phyloP scores from a whole-genome alignment of 2,797 vertebrate species.

The Syngnathus acus region DNA sequence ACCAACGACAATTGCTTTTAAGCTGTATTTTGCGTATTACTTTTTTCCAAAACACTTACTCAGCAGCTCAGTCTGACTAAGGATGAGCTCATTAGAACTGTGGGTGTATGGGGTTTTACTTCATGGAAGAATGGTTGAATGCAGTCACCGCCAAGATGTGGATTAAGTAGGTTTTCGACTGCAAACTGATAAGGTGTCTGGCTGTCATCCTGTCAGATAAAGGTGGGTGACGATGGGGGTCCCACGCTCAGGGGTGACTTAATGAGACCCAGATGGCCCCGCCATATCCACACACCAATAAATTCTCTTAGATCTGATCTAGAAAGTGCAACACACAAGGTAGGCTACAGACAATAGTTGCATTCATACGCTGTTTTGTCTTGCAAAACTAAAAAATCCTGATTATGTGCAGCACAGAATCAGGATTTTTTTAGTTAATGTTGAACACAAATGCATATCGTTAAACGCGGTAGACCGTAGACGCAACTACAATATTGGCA shows the following conservation, averaged over 20 bases:
- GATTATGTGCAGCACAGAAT: background rate
- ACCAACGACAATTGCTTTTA: constrained; percentile 13
- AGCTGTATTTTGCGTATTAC: background rate
- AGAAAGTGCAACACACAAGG: background rate
- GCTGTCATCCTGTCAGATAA: constrained; percentile 24
- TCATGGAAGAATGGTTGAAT: background rate
- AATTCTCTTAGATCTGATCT: background rate
- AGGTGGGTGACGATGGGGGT: constrained; percentile 9
- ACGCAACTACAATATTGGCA: background rate
- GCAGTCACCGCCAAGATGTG: constrained; percentile 5
- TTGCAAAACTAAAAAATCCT: background rate
- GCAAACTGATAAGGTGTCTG: constrained; percentile 34
- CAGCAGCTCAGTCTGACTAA: constrained; percentile 22
- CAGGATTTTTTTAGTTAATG: background rate
- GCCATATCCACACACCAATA: background rate
- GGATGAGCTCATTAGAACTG: background rate
- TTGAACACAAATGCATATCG: background rate
- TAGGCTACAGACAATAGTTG: background rate
- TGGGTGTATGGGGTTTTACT: background rate
- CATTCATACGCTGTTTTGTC: background rate
- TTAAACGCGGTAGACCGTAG: background rate
- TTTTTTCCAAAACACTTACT: constrained; percentile 49
- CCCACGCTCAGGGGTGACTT: constrained; percentile 22
- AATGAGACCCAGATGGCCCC: constrained; percentile 49
- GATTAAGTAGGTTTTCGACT: constrained; percentile 14